These are phyloP conservation scores for Archips crataeganus DNA, from an alignment of 2,888 invertebrate species.

Conservation along the genomic window DNA sequence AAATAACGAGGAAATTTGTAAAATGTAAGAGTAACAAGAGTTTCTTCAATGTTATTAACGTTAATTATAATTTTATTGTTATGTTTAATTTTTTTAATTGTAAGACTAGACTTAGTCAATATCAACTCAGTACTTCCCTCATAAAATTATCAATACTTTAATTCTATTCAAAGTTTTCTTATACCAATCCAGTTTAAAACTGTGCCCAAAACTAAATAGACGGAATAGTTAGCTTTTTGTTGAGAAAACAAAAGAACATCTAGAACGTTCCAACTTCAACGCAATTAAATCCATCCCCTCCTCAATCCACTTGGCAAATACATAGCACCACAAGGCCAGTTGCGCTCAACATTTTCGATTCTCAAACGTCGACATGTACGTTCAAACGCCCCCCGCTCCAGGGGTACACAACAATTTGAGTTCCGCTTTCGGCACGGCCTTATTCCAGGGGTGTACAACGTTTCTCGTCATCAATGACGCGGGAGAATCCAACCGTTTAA, in stretches of 20 bases:
- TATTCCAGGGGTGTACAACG: constrained; percentile 36
- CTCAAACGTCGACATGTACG: not conserved
- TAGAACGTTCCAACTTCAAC: not conserved
- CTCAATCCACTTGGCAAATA: constrained; percentile 6
- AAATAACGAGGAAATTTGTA: too few species aligned
- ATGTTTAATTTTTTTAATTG: too few species aligned
- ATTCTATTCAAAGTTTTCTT: too few species aligned
- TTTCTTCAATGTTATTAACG: too few species aligned
- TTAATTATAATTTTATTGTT: too few species aligned
- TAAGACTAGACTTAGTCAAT: too few species aligned
- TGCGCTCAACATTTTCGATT: constrained; percentile 46
- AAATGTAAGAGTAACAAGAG: too few species aligned
- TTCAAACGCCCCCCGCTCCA: not conserved
- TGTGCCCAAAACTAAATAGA: too few species aligned
- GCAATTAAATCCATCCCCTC: not conserved
- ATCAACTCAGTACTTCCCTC: too few species aligned
- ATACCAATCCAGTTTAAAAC: too few species aligned
- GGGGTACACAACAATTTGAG: constrained; percentile 20
- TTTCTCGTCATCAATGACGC: constrained; percentile 36
- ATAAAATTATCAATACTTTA: too few species aligned
- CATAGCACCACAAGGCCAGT: constrained; percentile 13
- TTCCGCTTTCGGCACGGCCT: constrained; percentile 5
- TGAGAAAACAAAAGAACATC: not conserved
- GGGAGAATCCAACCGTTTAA: constrained; percentile 50
- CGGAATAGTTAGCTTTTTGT: not conserved